Percentiles rank a stretch among this genome's conserved stretches.
phyloP scores from a whole-genome alignment of 2,888 invertebrate genomes.

The Zaprionus bogoriensis region DNA sequence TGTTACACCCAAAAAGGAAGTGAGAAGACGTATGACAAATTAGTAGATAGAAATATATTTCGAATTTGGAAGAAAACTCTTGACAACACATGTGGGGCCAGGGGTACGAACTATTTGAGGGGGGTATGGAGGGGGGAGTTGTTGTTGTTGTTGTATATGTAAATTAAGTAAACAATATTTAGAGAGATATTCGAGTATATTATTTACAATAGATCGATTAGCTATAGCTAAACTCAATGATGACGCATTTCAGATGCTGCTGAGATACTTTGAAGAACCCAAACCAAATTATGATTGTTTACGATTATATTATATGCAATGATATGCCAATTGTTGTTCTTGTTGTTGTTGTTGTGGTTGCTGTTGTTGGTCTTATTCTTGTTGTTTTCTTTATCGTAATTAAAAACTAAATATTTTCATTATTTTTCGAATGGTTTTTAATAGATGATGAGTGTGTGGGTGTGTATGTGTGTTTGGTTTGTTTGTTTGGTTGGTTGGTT shows the following conservation, averaged over 20 bases:
- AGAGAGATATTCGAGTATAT: constrained; percentile 20
- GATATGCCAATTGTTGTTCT: constrained; percentile 24
- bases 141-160: too few relatives aligned
- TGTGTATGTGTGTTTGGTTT: constrained; percentile 20
- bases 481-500: constrained; percentile 25
- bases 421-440: constrained; percentile 34
- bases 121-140: constrained; percentile 7
- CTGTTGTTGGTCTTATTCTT: constrained; percentile 15
- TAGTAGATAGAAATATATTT: constrained; percentile 14
- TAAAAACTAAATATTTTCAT: constrained; percentile 25
- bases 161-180: constrained; percentile 12
- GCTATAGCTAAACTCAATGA: constrained; percentile 23
- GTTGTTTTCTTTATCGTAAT: constrained; percentile 25
- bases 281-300: constrained; percentile 68
- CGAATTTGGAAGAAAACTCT: constrained; percentile 9
- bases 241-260: constrained; percentile 27
- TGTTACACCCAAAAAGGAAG: constrained; percentile 80
- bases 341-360: constrained; percentile 4
- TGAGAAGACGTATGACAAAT: constrained; percentile 9
- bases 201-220: constrained; percentile 38
- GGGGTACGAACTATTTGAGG: background rate
- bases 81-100: constrained; percentile 27
- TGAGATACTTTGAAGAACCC: constrained; percentile 56
- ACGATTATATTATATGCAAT: constrained; percentile 44
- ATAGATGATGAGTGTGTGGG: constrained; percentile 34